phyloP scores from a whole-genome alignment of 2,113 vertebrate species.

The Microtus montanus region DNA sequence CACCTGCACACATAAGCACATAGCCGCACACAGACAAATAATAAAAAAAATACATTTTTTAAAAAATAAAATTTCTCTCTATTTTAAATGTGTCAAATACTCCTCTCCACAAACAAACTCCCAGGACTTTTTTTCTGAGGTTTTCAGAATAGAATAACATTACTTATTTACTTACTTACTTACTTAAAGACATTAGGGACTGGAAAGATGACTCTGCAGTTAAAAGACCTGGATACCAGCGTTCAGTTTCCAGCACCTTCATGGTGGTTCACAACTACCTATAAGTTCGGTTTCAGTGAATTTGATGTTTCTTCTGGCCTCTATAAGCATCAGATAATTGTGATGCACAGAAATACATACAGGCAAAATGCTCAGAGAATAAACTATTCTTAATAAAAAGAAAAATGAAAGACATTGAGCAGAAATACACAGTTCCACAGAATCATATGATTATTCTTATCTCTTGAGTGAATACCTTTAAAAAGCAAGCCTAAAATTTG shows the following conservation, averaged over 20 bases:
- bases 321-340: not conserved
- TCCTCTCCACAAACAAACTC: not conserved
- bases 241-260: not conserved
- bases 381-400: not conserved
- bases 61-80: too few species aligned
- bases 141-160: not conserved
- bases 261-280: not conserved
- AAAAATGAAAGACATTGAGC: not conserved
- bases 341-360: not conserved
- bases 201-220: not conserved
- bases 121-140: not conserved
- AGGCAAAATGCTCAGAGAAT: not conserved
- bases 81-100: not conserved
- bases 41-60: not conserved
- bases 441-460: not conserved
- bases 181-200: not conserved
- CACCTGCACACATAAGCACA: not conserved
- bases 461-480: not conserved
- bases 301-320: too few species aligned
- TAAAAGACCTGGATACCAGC: not conserved
- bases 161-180: too few species aligned
- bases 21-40: not conserved
- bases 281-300: not conserved
- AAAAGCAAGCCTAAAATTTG: constrained; percentile 18
- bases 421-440: not conserved